phyloP scores from a whole-genome alignment of 2,888 invertebrate genomes.

The Cataglyphis cursor region DNA sequence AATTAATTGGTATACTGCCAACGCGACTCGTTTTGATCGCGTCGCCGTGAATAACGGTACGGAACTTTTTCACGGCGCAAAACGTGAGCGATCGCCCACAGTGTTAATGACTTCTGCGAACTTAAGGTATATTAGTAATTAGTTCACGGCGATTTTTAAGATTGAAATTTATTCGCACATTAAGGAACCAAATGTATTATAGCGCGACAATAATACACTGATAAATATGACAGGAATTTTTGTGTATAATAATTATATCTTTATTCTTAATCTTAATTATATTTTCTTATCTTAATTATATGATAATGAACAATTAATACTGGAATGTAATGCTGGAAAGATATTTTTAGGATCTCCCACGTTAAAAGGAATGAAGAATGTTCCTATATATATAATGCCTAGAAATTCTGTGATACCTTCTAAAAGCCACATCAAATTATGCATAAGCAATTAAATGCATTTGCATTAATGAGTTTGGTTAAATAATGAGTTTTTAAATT shows the following conservation, averaged over 20 bases:
- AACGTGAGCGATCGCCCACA: conserved; percentile 38
- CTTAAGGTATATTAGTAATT: conserved; percentile 44
- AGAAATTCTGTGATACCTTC: background rate
- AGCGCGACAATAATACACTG: background rate
- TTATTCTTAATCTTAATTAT: background rate
- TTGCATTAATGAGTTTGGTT: background rate
- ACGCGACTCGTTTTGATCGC: conserved; percentile 42
- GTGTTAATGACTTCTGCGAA: conserved; percentile 50
- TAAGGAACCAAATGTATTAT: background rate
- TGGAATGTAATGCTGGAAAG: background rate
- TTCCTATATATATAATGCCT: background rate
- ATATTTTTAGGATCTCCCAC: conserved; percentile 1
- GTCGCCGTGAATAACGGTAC: conserved; percentile 43
- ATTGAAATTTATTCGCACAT: conserved; percentile 8
- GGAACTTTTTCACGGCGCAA: conserved; percentile 25
- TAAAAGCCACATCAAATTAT: background rate
- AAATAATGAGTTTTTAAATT: background rate
- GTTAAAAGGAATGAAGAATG: conserved; percentile 15
- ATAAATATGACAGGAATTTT: background rate
- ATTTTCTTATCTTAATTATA: too few species aligned
- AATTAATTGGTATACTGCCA: conserved; percentile 39
- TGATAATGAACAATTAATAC: too few species aligned
- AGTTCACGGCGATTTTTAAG: conserved; percentile 9
- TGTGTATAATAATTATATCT: background rate
- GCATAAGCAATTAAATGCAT: background rate